These are phyloP conservation scores for Conus ventricosus DNA, from an alignment of 1,140 invertebrate genomes.

Conservation along the genomic window DNA sequence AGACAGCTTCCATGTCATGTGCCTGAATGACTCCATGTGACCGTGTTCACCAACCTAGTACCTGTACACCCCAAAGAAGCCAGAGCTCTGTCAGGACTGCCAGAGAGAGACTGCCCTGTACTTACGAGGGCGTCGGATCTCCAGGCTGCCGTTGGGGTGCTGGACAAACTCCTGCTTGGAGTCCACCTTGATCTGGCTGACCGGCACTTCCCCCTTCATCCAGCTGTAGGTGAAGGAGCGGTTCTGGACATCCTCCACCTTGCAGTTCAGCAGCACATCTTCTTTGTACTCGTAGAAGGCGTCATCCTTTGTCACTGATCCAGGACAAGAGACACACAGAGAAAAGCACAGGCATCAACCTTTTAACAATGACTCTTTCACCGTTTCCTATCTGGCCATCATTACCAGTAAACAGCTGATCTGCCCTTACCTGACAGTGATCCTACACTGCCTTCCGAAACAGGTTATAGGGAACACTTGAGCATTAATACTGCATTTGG, in stretches of 20 bases:
- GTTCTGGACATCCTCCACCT: neutral
- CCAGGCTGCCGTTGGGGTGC: conserved; percentile 14
- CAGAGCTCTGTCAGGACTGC: no score
- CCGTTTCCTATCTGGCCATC: no score
- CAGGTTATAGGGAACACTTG: no score
- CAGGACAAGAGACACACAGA: neutral
- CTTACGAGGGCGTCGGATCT: conserved; percentile 21
- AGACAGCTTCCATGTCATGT: neutral
- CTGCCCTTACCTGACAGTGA: no score
- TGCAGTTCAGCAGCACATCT: conserved; percentile 8
- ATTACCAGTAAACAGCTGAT: no score
- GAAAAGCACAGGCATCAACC: neutral
- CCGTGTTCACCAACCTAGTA: no score
- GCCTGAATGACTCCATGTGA: no score
- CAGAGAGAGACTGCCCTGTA: neutral
- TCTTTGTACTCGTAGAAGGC: conserved; percentile 3
- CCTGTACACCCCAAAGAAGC: no score
- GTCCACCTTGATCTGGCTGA: neutral
- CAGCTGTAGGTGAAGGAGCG: neutral
- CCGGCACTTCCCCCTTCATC: conserved; percentile 1
- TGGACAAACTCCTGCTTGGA: neutral
- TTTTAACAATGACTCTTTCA: no score
- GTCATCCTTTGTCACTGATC: neutral
- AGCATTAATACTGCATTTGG: no score
- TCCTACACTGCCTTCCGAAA: no score